phyloP scores from a whole-genome alignment of 2,888 invertebrate genomes.

The Nomada goodeniana region DNA sequence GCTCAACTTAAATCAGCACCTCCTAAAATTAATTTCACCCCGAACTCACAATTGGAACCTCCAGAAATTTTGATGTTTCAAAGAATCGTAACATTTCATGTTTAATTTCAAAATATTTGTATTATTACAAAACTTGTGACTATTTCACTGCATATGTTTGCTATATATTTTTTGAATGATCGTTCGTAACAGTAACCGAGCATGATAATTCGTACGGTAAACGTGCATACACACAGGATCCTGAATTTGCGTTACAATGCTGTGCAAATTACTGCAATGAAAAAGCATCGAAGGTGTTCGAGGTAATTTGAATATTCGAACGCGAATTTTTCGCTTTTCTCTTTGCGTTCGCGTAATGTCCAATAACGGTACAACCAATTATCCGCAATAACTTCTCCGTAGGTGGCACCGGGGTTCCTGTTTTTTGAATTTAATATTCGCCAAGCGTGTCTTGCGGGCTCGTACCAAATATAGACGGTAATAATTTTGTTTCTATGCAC shows the following conservation, averaged over 20 bases:
- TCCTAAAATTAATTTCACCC: no score
- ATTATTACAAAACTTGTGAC: no score
- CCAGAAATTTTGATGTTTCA: no score
- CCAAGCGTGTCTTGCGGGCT: background rate
- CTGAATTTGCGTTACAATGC: slow-evolving; percentile 4
- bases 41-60: no score
- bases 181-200: slow-evolving; percentile 2
- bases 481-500: slow-evolving; percentile 19
- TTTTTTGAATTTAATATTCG: slow-evolving; percentile 28
- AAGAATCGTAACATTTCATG: no score
- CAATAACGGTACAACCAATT: slow-evolving; percentile 41
- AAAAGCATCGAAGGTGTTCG: background rate
- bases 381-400: slow-evolving; percentile 21
- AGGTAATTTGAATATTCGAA: slow-evolving; percentile 16
- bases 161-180: no score
- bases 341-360: background rate
- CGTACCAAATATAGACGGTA: slow-evolving; percentile 22
- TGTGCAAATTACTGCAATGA: slow-evolving; percentile 4
- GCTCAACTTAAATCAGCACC: no score
- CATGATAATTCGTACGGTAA: background rate
- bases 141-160: no score
- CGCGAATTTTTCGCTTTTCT: background rate
- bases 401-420: background rate
- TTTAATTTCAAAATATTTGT: no score
- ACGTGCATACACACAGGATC: background rate